A percentile compares a stretch with the other conserved stretches of the same genome.
phyloP scores from a whole-genome alignment of 1,140 invertebrate species.

The Ctenoplectra terminalis region DNA sequence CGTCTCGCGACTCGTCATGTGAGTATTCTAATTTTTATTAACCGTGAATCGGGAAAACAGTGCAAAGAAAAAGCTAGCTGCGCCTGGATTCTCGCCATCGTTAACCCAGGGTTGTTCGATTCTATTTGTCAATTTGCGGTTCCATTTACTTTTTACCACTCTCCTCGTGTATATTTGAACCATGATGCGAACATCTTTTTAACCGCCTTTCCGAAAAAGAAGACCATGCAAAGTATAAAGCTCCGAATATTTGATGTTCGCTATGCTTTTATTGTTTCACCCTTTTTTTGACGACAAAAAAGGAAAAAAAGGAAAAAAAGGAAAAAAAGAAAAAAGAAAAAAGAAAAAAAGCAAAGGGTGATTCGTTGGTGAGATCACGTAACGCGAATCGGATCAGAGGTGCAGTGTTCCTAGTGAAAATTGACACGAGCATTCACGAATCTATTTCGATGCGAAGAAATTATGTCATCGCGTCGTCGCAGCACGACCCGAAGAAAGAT shows the following conservation, averaged over 20 bases:
- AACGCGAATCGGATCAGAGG: slow-evolving; percentile 13
- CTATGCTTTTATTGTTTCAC: background rate
- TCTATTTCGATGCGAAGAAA: slow-evolving; percentile 21
- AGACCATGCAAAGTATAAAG: background rate
- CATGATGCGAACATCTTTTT: background rate
- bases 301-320: too few species aligned
- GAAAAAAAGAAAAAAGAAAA: too few species aligned
- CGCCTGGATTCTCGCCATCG: slow-evolving; percentile 57
- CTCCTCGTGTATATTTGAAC: background rate
- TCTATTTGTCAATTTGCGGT: background rate
- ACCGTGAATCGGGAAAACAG: background rate
- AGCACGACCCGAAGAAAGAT: slow-evolving; percentile 34
- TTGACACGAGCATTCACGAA: slow-evolving; percentile 15
- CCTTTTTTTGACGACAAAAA: too few species aligned
- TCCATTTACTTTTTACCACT: background rate
- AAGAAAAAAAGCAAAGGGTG: slow-evolving; percentile 24
- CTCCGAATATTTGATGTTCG: background rate
- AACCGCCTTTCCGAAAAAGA: too few species aligned
- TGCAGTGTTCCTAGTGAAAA: slow-evolving; percentile 37
- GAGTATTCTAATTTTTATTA: slow-evolving; percentile 81
- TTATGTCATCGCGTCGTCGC: slow-evolving; percentile 54
- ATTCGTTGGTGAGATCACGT: slow-evolving; percentile 1
- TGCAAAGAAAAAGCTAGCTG: slow-evolving; percentile 12
- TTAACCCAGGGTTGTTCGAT: slow-evolving; percentile 29
- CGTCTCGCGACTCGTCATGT: slow-evolving; percentile 89